Conservation (phyloP, 2,888 invertebrate species). For the Stenoptilia bipunctidactyla region DNA sequence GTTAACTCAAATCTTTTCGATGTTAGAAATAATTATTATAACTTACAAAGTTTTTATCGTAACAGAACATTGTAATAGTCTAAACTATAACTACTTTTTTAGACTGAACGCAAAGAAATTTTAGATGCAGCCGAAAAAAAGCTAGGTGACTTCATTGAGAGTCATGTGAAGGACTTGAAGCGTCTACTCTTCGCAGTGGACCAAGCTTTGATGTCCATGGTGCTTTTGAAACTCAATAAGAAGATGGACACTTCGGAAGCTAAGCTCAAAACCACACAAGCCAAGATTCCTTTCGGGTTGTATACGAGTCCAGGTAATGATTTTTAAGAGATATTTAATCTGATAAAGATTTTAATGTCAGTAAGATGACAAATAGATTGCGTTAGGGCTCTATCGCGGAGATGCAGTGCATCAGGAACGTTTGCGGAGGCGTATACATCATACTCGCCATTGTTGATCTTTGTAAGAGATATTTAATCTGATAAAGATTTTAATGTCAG, state of each 20-base stretch:
- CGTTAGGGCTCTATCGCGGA: background rate
- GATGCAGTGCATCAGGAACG: too few species aligned
- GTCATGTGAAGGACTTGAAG: constrained; percentile 53
- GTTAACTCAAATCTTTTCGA: too few species aligned
- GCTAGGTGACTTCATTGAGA: constrained; percentile 41
- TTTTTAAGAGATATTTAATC: background rate
- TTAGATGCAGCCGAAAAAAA: constrained; percentile 36
- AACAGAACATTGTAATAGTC: too few species aligned
- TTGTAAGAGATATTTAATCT: too few species aligned
- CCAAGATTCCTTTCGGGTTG: constrained; percentile 58
- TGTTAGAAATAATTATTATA: too few species aligned
- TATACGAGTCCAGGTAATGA: constrained; percentile 54
- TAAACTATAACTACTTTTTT: too few species aligned
- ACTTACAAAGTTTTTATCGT: too few species aligned
- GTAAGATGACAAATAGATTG: background rate
- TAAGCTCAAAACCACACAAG: constrained; percentile 51
- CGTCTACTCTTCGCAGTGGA: constrained; percentile 51
- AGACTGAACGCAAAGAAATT: constrained; percentile 49
- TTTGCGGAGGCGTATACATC: too few species aligned
- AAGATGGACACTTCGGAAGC: constrained; percentile 62
- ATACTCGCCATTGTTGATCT: too few species aligned
- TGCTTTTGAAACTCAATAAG: constrained; percentile 51
- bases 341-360: background rate
- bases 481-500: too few species aligned
- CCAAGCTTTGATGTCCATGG: constrained; percentile 60